Evolutionary conservation across 2,797 vertebrate genomes (phyloP).

Genomic region (Pteronotus mesoamericanus): DNA sequence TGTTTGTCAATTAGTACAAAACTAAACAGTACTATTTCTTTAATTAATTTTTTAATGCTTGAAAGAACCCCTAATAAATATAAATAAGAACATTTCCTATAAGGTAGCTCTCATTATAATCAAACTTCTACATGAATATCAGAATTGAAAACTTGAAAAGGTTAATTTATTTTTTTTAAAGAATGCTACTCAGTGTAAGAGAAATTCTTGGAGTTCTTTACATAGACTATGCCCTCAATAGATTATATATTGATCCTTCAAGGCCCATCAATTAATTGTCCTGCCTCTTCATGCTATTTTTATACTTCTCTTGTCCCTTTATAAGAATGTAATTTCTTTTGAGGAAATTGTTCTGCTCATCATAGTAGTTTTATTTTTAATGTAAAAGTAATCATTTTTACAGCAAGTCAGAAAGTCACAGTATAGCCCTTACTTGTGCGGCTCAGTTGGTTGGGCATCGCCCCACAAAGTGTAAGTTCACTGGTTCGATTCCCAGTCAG

Average conservation of each 20-base stretch:
- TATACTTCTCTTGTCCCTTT: background rate
- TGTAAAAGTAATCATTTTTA: background rate
- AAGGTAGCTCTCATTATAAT: background rate
- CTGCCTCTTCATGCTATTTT: background rate
- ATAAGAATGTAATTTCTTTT: background rate
- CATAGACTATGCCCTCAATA: background rate
- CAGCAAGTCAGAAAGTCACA: background rate
- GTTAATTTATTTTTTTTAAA: background rate
- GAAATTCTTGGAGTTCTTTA: background rate
- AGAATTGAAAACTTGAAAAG: background rate
- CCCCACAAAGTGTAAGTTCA: background rate
- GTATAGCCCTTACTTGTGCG: background rate
- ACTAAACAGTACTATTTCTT: background rate
- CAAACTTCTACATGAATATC: background rate
- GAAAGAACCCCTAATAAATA: background rate
- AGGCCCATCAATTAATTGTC: background rate
- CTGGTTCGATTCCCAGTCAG: background rate
- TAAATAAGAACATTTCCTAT: background rate
- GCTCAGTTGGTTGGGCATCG: background rate
- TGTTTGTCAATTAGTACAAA: background rate
- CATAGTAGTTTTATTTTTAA: background rate
- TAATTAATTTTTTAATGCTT: background rate
- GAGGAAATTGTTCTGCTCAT: background rate
- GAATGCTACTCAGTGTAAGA: background rate
- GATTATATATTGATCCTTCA: background rate